Evolutionary conservation across 2,797 vertebrate genomes (phyloP), one percentile per base, ranked within the genome.

Genomic region (Gila robusta): DNA sequence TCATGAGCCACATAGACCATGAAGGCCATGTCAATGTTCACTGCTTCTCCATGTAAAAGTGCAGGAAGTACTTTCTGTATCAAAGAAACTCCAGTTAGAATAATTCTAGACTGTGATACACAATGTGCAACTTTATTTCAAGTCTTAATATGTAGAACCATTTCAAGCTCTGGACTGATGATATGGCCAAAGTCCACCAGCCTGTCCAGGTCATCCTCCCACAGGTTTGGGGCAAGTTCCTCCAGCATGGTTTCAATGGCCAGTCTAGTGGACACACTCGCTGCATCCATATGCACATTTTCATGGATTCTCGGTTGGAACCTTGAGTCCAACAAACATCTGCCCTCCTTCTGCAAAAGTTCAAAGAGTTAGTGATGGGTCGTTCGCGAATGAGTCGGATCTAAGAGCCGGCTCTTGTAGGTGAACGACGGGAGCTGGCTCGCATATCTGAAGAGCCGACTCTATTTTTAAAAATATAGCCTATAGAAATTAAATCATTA

Each of bases 121-220:
- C 19, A 26, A 2, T 39, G n/a, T 82, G 35, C 35, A 35, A 67
- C 21, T 59, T 78, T 78, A 37, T 6, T 78, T 39, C 19, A 10
- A 39, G 6, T 56, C 28, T 41, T 74, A 49, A 74, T 39, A 8
- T 81, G 10, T 74, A 88, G 92, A 86, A 97, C 96, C 96, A 97
- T 97, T 93, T 97, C 96, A 74, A 97, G 90, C 37, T 95, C 94
- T 70, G 96, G 96, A 82, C 96, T 97, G 90, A 97, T 94, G 8
- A 97, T 90, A 84, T 97, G 96, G 16, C 96, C 96, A 86, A 97
- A 97, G 91, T 97, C 96, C 81, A 97, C 96, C 7, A 97, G 91
- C 80, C 96, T 93, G 90, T 97, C 92, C 14, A 97, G 91, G 35
- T 96, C 95, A 26, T 97, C 96, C 87, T 97, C 96, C 96, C 96